Conservation (phyloP, 2,888 invertebrate genomes). For the Pammene aurita region DNA sequence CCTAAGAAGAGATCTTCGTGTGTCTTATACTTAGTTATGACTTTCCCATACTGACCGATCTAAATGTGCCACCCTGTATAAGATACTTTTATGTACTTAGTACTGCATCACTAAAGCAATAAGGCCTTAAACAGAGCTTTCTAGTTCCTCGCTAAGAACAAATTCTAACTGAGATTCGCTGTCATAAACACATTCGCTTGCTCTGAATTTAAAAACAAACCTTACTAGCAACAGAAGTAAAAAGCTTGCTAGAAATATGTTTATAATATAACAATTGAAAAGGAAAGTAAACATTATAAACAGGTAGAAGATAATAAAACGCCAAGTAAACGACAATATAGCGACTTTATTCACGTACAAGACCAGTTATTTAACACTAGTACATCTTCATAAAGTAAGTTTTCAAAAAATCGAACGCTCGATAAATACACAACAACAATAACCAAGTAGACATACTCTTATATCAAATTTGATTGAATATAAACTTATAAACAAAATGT, state of each 20-base stretch:
- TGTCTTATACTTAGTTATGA: too few relatives aligned
- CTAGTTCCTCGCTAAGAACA: too few relatives aligned
- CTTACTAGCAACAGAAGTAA: too few relatives aligned
- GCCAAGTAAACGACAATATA: conserved; percentile 17
- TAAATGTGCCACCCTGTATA: too few relatives aligned
- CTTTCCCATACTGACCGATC: too few relatives aligned
- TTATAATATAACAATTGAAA: neutral
- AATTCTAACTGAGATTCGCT: too few relatives aligned
- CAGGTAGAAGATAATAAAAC: neutral
- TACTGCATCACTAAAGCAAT: too few relatives aligned
- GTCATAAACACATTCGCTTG: too few relatives aligned
- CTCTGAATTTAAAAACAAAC: too few relatives aligned
- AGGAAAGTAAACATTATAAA: neutral
- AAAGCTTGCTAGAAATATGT: neutral
- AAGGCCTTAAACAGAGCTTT: too few relatives aligned
- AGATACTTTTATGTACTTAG: too few relatives aligned
- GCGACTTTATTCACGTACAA: conserved; percentile 25
- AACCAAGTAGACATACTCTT: conserved; percentile 14
- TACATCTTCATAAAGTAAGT: neutral
- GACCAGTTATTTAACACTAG: conserved; percentile 2
- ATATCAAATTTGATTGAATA: conserved; percentile 27
- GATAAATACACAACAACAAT: conserved; percentile 20
- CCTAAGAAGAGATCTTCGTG: too few relatives aligned
- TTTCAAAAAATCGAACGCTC: conserved; percentile 6
- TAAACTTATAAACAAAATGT: conserved; percentile 28